Evolutionary conservation across 1,140 invertebrate genomes (phyloP).

Genomic region (Zaprionus capensis): DNA sequence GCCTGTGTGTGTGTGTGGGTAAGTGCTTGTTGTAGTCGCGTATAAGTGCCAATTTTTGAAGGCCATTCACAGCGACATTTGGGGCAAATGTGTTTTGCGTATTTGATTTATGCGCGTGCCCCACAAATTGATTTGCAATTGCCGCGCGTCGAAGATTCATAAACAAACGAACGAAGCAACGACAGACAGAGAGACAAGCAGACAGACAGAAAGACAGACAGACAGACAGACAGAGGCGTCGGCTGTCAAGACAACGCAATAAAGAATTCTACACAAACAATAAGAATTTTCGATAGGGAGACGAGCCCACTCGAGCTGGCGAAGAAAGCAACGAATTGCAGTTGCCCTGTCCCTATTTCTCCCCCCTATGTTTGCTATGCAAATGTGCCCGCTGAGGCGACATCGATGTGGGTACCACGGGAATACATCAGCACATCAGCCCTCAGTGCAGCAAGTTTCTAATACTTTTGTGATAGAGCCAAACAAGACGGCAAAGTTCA

Average conservation of each 20-base stretch:
- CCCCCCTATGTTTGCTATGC: conserved; percentile 9
- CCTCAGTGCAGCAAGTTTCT: conserved; percentile 23
- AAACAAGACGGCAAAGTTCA: conserved; percentile 37
- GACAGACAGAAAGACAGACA: background rate
- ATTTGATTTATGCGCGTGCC: conserved; percentile 72
- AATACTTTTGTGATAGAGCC: conserved; percentile 31
- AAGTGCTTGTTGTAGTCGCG: background rate
- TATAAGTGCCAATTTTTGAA: conserved; percentile 53
- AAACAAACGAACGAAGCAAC: conserved; percentile 28
- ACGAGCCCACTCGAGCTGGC: conserved; percentile 1
- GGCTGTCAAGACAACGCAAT: conserved; percentile 26
- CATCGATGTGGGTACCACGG: conserved; percentile 26
- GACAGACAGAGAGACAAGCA: background rate
- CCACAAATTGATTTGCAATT: conserved; percentile 77
- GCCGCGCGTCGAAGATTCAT: conserved; percentile 38
- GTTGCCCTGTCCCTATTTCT: background rate
- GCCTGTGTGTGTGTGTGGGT: background rate
- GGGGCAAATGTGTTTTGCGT: conserved; percentile 49
- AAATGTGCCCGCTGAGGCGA: conserved; percentile 40
- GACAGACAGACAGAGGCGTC: background rate
- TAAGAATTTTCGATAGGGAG: background rate
- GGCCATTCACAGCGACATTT: conserved; percentile 66
- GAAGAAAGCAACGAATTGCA: background rate
- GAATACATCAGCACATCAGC: background rate
- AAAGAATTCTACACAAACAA: conserved; percentile 3